These are phyloP conservation scores for Ictidomys tridecemlineatus DNA, from an alignment of 2,113 vertebrate species.

Conservation along the genomic window DNA sequence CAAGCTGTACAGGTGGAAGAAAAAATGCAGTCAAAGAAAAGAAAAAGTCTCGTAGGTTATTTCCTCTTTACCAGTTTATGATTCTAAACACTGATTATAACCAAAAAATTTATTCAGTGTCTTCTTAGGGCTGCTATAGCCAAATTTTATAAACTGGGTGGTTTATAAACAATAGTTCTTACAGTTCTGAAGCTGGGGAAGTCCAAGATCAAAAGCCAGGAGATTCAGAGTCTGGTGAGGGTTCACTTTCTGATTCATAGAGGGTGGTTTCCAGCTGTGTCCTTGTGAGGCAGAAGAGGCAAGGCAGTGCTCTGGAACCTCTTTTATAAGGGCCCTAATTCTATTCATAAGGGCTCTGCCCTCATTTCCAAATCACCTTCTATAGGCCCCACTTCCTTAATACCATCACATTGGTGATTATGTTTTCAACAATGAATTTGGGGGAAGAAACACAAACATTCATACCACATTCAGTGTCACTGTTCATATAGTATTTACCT, in stretches of 20 bases:
- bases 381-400: not conserved
- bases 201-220: not conserved
- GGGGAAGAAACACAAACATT: not conserved
- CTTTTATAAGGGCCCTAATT: not conserved
- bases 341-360: not conserved
- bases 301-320: not conserved
- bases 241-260: not conserved
- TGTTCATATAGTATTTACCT: not conserved
- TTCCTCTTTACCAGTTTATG: slow-evolving; percentile 31
- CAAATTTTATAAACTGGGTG: not conserved
- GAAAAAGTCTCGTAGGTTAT: not conserved
- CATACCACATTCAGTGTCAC: not conserved
- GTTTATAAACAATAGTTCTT: not conserved
- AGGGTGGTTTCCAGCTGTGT: not conserved
- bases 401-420: not conserved
- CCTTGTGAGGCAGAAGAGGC: not conserved
- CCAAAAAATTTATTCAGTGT: not conserved
- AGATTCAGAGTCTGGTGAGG: not conserved
- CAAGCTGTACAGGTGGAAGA: not conserved
- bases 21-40: too few species aligned
- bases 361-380: not conserved
- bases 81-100: slow-evolving; percentile 53
- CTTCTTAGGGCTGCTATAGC: not conserved
- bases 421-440: not conserved
- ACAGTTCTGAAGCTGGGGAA: not conserved